Base-by-base conservation (phyloP, 2,888 invertebrate genomes). In the Cybosia mesomella region DNA sequence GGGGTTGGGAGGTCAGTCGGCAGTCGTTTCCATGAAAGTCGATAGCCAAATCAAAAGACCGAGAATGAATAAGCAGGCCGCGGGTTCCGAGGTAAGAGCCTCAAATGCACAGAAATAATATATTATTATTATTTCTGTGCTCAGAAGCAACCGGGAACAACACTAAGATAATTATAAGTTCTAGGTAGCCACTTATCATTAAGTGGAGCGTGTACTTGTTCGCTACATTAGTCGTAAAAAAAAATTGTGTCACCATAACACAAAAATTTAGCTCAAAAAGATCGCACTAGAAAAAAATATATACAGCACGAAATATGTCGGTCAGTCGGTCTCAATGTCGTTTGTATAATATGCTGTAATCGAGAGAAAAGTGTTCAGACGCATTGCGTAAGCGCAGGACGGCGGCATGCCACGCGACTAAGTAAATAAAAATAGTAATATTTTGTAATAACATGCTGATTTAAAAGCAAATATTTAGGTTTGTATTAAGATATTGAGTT, bases 261-360 rank as follows among this genome's bases (percentile, higher is more conserved):
- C n/a, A 49, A 49, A 49, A 49, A 49, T n/a, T 18, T 49, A 49
- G 49, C n/a, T 60, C 21, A 22, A 49, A 61, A 49, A 61, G 49
- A 18, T 61, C 28, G n/a, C 58, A 58, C 32, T 9, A 58, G 32
- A 58, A 32, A 58, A 32, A 34, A 71, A 55, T 10, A 28, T 71
- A 72, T 60, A 66, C 57, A 22, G 39, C 57, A 70, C 58, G 75
- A 71, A 53, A 66, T 70, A 90, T 85, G 80, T 83, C 89, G 90
- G 91, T 91, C 89, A 91, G 81, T 90, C 83, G 88, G 90, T 88
- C 84, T 90, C 91, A 91, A 91, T 89, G 91, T 90, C 91, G 85
- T 83, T 85, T 88, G 87, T 86, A 87, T 90, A 89, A 88, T 84
- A 83, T 83, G 81, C 82, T 78, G 86, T 89, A 91, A 89, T 82